Base-by-base conservation (phyloP, 2,113 vertebrate genomes). In the Mirounga angustirostris region DNA sequence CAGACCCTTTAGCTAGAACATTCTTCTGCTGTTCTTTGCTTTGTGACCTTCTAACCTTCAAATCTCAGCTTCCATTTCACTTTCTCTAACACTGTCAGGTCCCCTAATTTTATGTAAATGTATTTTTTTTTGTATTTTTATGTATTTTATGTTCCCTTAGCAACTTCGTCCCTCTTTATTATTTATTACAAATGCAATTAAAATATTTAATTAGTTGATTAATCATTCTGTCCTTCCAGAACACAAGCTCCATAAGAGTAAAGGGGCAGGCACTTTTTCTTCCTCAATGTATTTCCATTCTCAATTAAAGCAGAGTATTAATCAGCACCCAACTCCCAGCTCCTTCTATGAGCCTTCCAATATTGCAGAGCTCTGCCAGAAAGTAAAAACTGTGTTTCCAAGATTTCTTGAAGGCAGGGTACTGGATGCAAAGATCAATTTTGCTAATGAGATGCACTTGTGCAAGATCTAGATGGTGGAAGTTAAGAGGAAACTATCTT, bases 271-370 rank as follows among this genome's bases (percentile, higher is more conserved):
- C 91, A 86, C 30, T 74, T 89, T 83, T 88, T 76, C 50, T 63
- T 80, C 36, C 73, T 74, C 52, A 94, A 87, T 91, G 59, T 59
- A 86, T 81, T 95, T 93, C 50, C 81, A 87, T 74, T 89, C 36
- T 18, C n/a, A 91, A 73, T 80, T 71, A 85, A 91, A 69, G 28
- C 71, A 90, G 28, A 86, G 56, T 82, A 58, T 74, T 91, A 54
- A 81, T 87, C n/a, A 54, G 52, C 36, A 65, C 13, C 79, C 4
- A 90, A 79, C 11, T 83, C 30, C 59, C 14, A 87, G 24, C 8
- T n/a, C n/a, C 67, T 76, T 74, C 40, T 50, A 24, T 71, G 16
- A 81, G 8, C 7, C 21, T 95, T 88, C 71, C 43, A 84, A 9
- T 61, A 30, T 13, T 82, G 16, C 22, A 87, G 21, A 21, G 22